phyloP scores from a whole-genome alignment of 2,797 vertebrate genomes.

The Hirundo rustica region DNA sequence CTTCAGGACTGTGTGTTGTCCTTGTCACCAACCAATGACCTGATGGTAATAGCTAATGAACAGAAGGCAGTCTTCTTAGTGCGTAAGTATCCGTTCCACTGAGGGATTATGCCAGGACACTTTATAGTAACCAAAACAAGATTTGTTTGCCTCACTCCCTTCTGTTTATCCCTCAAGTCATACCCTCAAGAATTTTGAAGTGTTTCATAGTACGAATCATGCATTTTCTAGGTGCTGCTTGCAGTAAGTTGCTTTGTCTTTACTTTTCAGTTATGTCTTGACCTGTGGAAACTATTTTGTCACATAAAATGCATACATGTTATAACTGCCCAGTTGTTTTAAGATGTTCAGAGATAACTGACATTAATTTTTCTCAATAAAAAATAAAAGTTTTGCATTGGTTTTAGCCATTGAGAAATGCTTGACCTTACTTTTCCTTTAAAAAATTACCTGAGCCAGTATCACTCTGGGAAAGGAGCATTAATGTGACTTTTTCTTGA shows the following conservation, averaged over 20 bases:
- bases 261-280: not conserved
- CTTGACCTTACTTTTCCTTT: not conserved
- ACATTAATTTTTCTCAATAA: not conserved
- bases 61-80: slow-evolving; percentile 93
- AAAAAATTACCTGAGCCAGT: not conserved
- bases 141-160: not conserved
- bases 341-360: not conserved
- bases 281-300: not conserved
- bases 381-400: not conserved
- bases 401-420: not conserved
- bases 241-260: not conserved
- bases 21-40: slow-evolving; percentile 92
- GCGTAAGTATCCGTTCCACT: slow-evolving; percentile 74
- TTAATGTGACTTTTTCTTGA: not conserved
- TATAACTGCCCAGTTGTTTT: not conserved
- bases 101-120: not conserved
- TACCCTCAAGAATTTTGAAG: not conserved
- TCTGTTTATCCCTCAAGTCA: not conserved
- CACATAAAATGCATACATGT: not conserved
- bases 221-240: not conserved
- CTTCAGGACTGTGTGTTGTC: slow-evolving; percentile 92
- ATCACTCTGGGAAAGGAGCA: not conserved
- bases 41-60: slow-evolving; percentile 91
- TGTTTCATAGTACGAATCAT: not conserved
- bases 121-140: not conserved